Conservation (phyloP, 2,797 vertebrate genomes). For the Australoheros facetus region DNA sequence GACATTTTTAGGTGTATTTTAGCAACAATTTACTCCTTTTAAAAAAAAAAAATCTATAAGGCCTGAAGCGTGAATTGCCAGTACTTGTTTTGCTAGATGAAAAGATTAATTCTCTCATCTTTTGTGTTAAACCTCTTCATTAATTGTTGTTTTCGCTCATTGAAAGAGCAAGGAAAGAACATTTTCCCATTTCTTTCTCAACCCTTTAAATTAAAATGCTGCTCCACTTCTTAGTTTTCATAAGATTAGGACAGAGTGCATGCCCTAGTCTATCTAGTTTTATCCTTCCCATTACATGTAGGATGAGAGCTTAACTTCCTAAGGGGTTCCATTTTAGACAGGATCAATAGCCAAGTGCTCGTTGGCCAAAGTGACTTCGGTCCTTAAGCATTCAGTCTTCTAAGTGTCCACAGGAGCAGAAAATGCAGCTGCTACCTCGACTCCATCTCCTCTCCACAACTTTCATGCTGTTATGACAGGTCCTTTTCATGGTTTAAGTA, state of each 20-base stretch:
- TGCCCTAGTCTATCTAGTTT: constrained; percentile 63
- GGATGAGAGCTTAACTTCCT: constrained; percentile 72
- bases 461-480: constrained; percentile 51
- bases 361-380: constrained; percentile 58
- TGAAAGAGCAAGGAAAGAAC: constrained; percentile 9
- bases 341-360: constrained; percentile 73
- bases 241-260: constrained; percentile 72
- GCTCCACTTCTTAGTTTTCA: constrained; percentile 72
- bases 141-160: neutral
- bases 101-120: neutral
- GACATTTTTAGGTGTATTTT: neutral
- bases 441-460: constrained; percentile 35
- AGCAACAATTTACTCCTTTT: neutral
- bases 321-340: constrained; percentile 73
- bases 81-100: neutral
- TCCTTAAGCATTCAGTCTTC: constrained; percentile 43
- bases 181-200: constrained; percentile 42
- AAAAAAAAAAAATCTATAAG: neutral
- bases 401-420: constrained; percentile 36
- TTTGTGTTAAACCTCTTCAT: neutral
- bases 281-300: constrained; percentile 70
- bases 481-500: constrained; percentile 67
- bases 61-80: neutral
- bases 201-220: constrained; percentile 67
- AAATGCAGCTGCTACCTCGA: constrained; percentile 41